Evolutionary conservation across 2,888 invertebrate genomes (phyloP), one percentile per base, ranked within the genome.

Genomic region (Morinoia aosen): DNA sequence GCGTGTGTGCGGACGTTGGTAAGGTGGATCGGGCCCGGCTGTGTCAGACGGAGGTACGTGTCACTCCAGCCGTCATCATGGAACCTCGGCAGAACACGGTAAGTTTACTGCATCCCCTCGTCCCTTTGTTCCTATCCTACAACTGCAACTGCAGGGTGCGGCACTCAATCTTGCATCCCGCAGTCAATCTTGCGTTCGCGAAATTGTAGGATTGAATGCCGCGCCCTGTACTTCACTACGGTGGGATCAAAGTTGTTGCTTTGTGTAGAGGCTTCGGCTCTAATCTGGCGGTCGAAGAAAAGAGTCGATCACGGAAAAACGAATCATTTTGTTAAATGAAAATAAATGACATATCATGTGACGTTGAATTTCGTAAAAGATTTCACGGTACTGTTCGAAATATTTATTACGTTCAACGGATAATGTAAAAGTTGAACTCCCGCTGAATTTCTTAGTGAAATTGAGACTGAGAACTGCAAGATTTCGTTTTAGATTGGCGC

Each of bases 1-100:
- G 99, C 96, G 99, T 99, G 95, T 99, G 99, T 97, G 99, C 99
- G 11, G 99, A 99, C 97, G 98, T 98, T 96, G 99, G 99, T 97
- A 99, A 99, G 98, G 99, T 99, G 56, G 99, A 99, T 97, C 98
- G 99, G 96, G 98, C 98, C 96, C 99, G 99, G 97, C 97, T 99
- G 96, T 99, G 99, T 95, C 99, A 99, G 97, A 99, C 99, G 97
- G 99, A 99, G 98, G 98, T 98, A 96, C 96, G 96, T 96, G 96
- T 96, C 96, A 95, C 96, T 10, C 95, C 95, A 7, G 95, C 64
- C 64, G 61, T 95, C 64, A n/a, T 48, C 64, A 58, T 48, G 64
- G 95, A 95, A 48, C 57, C 95, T 25, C 95, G 94, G 94, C 95
- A 95, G 58, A 94, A 61, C 57, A 95, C 95, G 95, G 95, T 95